A percentile compares a stretch with the other conserved stretches of the same genome.
phyloP scores from a whole-genome alignment of 1,140 invertebrate species.

The Lucilia sericata region DNA sequence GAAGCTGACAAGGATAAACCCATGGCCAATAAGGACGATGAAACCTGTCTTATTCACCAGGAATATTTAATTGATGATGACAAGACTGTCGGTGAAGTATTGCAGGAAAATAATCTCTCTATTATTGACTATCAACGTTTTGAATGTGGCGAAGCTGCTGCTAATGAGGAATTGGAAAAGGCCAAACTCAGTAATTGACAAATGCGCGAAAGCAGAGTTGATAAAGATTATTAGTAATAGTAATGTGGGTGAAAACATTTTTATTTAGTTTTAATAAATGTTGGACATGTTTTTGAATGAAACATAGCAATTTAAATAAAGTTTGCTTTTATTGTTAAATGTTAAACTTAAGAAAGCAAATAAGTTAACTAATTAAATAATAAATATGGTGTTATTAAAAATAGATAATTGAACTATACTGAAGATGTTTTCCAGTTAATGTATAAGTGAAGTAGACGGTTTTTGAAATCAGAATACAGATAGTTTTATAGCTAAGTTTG shows the following conservation, averaged over 20 bases:
- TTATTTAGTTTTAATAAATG: conserved; percentile 25
- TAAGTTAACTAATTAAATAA: conserved; percentile 15
- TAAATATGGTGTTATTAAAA: too few relatives aligned
- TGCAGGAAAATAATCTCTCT: conserved; percentile 76
- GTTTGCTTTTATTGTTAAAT: conserved; percentile 9
- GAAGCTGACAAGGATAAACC: conserved; percentile 74
- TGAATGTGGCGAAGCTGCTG: conserved; percentile 79
- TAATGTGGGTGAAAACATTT: background rate
- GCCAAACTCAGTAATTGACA: conserved; percentile 50
- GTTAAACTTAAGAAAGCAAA: too few relatives aligned
- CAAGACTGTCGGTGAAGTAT: conserved; percentile 79
- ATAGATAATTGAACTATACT: too few relatives aligned
- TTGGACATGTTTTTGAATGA: background rate
- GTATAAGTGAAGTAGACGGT: too few relatives aligned
- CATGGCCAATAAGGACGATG: conserved; percentile 75
- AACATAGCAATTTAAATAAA: background rate
- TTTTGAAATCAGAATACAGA: too few relatives aligned
- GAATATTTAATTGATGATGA: conserved; percentile 87
- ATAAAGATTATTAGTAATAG: background rate
- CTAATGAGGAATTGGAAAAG: conserved; percentile 56
- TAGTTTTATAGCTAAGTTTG: too few relatives aligned
- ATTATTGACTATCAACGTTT: conserved; percentile 87
- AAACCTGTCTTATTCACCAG: conserved; percentile 83
- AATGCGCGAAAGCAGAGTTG: background rate
- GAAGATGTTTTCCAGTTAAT: too few relatives aligned